phyloP scores from a whole-genome alignment of 2,888 invertebrate genomes.

The Tetrapedia diversipes region DNA sequence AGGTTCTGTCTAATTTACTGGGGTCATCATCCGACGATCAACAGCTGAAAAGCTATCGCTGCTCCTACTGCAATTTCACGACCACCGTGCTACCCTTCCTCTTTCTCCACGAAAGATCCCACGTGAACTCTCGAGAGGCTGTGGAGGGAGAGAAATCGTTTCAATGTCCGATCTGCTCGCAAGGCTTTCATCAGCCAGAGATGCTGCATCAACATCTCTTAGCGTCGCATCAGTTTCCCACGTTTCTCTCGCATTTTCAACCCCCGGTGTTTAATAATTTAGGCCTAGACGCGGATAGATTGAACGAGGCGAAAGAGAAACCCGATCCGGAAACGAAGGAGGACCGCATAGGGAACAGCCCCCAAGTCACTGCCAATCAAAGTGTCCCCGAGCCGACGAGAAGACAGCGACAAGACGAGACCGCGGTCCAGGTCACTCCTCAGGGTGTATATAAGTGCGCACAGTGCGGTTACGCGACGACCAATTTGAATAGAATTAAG shows the following conservation, averaged over 20 bases:
- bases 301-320: constrained; percentile 72
- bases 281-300: constrained; percentile 65
- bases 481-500: constrained; percentile 80
- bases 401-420: constrained; percentile 80
- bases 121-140: constrained; percentile 84
- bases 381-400: constrained; percentile 77
- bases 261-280: constrained; percentile 68
- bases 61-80: constrained; percentile 94
- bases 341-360: constrained; percentile 74
- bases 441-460: constrained; percentile 81
- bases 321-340: constrained; percentile 80
- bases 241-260: constrained; percentile 77
- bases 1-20: constrained; percentile 85
- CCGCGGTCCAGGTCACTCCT: constrained; percentile 83
- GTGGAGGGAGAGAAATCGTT: constrained; percentile 76
- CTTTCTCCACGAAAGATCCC: constrained; percentile 95
- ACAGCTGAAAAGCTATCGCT: constrained; percentile 91
- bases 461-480: constrained; percentile 80
- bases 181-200: constrained; percentile 85
- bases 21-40: constrained; percentile 83
- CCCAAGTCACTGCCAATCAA: constrained; percentile 72
- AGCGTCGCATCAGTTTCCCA: constrained; percentile 84
- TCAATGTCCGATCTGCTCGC: constrained; percentile 86
- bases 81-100: constrained; percentile 95
- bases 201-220: constrained; percentile 87